These are phyloP conservation scores for Mellilla xanthometata DNA, from an alignment of 2,888 invertebrate species.

Conservation along the genomic window DNA sequence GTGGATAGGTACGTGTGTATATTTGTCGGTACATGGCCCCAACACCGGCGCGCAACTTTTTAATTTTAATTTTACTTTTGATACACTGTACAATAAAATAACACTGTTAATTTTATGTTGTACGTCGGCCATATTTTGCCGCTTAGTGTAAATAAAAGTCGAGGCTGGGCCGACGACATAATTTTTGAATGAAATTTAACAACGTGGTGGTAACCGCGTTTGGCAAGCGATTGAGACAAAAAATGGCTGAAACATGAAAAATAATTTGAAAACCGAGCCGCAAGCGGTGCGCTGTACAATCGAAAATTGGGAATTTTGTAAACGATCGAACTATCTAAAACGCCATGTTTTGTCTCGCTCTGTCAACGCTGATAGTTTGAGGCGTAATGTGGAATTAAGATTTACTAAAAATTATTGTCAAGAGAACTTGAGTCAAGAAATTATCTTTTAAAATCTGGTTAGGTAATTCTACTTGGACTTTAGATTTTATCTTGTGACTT, in stretches of 20 bases:
- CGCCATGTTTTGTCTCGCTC: conserved; percentile 33
- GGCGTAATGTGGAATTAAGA: conserved; percentile 30
- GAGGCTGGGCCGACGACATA: conserved; percentile 39
- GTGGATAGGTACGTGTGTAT: not conserved
- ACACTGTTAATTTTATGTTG: conserved; percentile 29
- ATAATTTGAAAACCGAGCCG: conserved; percentile 30
- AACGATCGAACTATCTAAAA: conserved; percentile 16
- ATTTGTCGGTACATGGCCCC: conserved; percentile 1
- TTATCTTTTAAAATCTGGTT: conserved; percentile 22
- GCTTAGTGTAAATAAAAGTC: conserved; percentile 46
- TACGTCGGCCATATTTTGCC: conserved; percentile 35
- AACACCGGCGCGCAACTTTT: conserved; percentile 12
- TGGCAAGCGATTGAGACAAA: conserved; percentile 33
- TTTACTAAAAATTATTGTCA: conserved; percentile 19
- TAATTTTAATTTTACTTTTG: conserved; percentile 12
- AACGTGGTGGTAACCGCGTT: conserved; percentile 33
- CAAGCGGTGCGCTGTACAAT: conserved; percentile 23
- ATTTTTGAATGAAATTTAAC: conserved; percentile 34
- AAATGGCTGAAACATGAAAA: conserved; percentile 31
- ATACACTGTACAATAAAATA: conserved; percentile 44
- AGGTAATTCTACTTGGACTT: conserved; percentile 18
- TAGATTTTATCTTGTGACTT: conserved; percentile 4
- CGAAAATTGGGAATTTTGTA: conserved; percentile 27
- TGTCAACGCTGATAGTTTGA: conserved; percentile 27
- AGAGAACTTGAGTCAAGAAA: conserved; percentile 20